Percentiles rank a stretch among this genome's conserved stretches.
Conservation (phyloP, 2,113 vertebrate genomes). For the Mus pahari region DNA sequence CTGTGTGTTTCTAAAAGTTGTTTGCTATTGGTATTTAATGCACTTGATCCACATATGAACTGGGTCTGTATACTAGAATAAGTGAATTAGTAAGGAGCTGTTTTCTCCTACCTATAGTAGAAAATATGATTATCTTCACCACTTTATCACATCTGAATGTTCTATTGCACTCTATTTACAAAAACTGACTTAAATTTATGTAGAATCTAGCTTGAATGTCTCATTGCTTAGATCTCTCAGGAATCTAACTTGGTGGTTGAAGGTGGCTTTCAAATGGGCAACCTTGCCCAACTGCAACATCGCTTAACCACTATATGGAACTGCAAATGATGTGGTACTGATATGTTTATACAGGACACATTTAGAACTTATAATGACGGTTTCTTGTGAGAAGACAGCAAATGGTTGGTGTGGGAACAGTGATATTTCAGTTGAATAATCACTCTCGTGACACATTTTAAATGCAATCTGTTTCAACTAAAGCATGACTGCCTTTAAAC, state of each 20-base stretch:
- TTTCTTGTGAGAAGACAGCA: constrained; percentile 50
- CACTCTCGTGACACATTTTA: constrained; percentile 56
- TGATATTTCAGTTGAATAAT: constrained; percentile 57
- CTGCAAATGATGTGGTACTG: not conserved
- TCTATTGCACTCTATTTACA: not conserved
- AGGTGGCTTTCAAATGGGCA: constrained; percentile 24
- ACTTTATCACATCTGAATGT: not conserved
- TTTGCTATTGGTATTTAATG: not conserved
- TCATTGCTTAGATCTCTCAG: not conserved
- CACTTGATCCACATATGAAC: not conserved
- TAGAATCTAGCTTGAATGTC: not conserved
- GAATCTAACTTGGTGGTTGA: not conserved
- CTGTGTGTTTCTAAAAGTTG: not conserved
- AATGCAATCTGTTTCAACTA: constrained; percentile 61
- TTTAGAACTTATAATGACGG: not conserved
- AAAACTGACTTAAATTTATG: not conserved
- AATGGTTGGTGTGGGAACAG: constrained; percentile 12
- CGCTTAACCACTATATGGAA: not conserved
- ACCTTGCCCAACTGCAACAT: not conserved
- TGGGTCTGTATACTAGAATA: not conserved
- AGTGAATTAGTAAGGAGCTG: not conserved
- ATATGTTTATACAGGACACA: not conserved
- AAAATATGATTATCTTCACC: constrained; percentile 7
- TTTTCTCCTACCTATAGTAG: not conserved
- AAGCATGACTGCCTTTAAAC: constrained; percentile 48